Conservation (phyloP, 2,113 vertebrate genomes). For the cattle (Bos taurus) region DNA sequence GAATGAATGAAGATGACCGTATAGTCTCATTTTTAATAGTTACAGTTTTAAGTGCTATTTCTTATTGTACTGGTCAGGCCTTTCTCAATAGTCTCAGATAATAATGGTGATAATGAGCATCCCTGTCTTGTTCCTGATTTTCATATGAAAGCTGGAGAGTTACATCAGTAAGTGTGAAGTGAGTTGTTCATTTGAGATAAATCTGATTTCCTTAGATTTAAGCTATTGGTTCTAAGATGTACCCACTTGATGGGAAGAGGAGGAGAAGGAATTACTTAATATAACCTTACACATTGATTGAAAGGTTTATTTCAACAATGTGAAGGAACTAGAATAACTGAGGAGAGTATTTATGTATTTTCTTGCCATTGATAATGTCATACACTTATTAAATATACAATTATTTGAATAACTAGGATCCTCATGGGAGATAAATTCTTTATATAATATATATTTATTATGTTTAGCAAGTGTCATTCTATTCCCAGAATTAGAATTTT, state of each 20-base stretch:
- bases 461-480: background rate
- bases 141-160: background rate
- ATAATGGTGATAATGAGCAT: background rate
- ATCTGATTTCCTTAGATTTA: background rate
- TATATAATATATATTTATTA: background rate
- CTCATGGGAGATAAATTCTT: background rate
- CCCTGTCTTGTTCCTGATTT: background rate
- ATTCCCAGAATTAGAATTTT: constrained; percentile 8
- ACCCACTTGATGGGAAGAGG: background rate
- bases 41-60: background rate
- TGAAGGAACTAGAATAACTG: background rate
- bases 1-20: background rate
- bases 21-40: constrained; percentile 2
- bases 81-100: background rate
- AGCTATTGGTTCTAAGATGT: background rate
- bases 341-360: background rate
- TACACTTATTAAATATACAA: background rate
- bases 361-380: background rate
- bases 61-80: background rate
- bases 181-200: background rate
- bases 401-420: background rate
- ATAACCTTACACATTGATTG: background rate
- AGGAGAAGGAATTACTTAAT: background rate
- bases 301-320: background rate
- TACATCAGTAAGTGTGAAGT: background rate